Evolutionary conservation across 2,797 vertebrate species (phyloP), one percentile per base, ranked within the genome.

Genomic region (Leptoclinus maculatus): DNA sequence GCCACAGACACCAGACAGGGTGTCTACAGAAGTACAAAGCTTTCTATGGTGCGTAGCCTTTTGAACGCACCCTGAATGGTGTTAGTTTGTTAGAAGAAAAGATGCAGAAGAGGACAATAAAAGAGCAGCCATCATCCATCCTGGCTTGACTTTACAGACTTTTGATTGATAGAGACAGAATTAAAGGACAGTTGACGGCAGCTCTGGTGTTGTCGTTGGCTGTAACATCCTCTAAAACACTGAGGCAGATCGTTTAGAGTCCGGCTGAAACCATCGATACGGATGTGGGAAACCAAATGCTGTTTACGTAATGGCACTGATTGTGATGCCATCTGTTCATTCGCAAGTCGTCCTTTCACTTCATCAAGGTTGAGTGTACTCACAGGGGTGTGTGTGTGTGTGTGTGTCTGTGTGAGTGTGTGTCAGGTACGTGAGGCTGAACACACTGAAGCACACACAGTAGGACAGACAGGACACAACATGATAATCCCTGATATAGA

Each of bases 341-440:
- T 89, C 19, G 67, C 76, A 76, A 86, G 84, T 85, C 53, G 85
- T 90, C 90, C 91, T 92, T 89, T 86, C 79, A 86, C 83, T 87
- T 87, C 82, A 88, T 91, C 88, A 91, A 93, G 91, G 91, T 90
- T 91, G 91, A 79, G 72, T 87, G 76, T 89, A 11, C 75, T 84
- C 74, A 57, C 66, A 60, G 64, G 53, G n/a, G 56, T 76, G 65
- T 56, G 76, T 81, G 74, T 84, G 62, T 68, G 69, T 82, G 58
- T 60, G 21, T 23, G 76, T 72, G 66, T 76, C 71, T 34, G 32
- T 34, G 32, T 34, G 34, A 2, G 41, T 78, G 85, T 84, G 75
- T 76, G 64, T 83, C 80, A 76, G 83, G 74, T 87, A 84, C 65
- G 75, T 83, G 76, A 82, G 75, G 60, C 71, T 79, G 62, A 80